These are phyloP conservation scores for Hirtodrosophila cameraria DNA, from an alignment of 2,888 invertebrate genomes.

Conservation along the genomic window DNA sequence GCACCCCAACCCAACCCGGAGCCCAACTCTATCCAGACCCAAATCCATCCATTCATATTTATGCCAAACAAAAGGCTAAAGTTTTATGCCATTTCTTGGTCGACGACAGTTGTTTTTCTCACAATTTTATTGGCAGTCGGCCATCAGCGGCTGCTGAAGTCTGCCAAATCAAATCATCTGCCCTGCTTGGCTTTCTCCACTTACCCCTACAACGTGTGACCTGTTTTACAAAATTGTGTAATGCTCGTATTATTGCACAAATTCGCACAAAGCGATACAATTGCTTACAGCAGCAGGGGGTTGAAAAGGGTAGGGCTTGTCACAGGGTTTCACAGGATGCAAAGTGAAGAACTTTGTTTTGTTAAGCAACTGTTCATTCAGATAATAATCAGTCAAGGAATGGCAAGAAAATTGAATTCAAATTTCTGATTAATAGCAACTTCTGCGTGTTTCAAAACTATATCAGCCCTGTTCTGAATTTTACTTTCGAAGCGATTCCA, in stretches of 20 bases:
- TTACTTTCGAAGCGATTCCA: no score
- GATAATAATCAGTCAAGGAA: no score
- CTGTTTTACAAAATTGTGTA: constrained; percentile 73
- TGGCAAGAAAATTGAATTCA: no score
- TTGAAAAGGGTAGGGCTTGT: background rate
- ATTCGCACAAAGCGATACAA: constrained; percentile 53
- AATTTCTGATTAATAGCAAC: no score
- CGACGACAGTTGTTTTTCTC: constrained; percentile 74
- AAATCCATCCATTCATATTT: constrained; percentile 79
- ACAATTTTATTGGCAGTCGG: constrained; percentile 72
- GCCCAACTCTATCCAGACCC: constrained; percentile 20
- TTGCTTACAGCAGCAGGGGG: constrained; percentile 15
- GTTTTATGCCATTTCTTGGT: constrained; percentile 70
- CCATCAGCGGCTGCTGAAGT: constrained; percentile 59
- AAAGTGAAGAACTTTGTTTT: constrained; percentile 24
- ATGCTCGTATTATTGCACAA: constrained; percentile 69
- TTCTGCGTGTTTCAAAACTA: no score
- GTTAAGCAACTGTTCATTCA: constrained; percentile 49
- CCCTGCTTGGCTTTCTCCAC: background rate
- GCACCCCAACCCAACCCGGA: background rate
- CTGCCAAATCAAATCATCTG: constrained; percentile 29
- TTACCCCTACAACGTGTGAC: constrained; percentile 63
- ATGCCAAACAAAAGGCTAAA: constrained; percentile 77
- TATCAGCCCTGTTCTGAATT: no score
- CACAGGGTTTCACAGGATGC: no score